Evolutionary conservation across 2,888 invertebrate genomes (phyloP), one percentile per base, ranked within the genome.

Genomic region (Liopterus haemorrhoidalis): DNA sequence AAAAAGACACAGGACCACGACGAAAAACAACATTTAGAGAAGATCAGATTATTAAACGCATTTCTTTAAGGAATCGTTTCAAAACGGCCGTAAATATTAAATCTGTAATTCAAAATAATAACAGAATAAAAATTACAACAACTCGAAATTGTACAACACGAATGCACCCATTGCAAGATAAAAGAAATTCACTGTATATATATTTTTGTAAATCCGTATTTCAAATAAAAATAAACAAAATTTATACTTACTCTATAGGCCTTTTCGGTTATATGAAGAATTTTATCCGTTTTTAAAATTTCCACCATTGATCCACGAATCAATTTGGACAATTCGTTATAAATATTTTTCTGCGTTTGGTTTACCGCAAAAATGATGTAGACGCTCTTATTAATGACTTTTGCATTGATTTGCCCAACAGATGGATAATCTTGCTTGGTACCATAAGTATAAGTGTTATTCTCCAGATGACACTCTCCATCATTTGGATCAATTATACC

Each of bases 361-460:
- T 76, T 73, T 6, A 82, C 80, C 1, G 85, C 85, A 66, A 88
- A 88, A 56, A 91, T 85, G 25, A 91, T 73, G 63, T 80, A 83
- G 28, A 88, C 79, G 52, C 81, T 80, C 41, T 82, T 75, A 54
- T 84, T 74, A 21, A 69, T 73, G 1, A 84, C 79, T 22, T 74
- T 64, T 56, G 71, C 70, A 52, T 76, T 78, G 20, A 83, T 74
- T 57, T 78, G 73, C 20, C 83, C 77, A 28, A 88, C 74, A 1
- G 88, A 86, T 1, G 90, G 90, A 63, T 90, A 91, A 65, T 91
- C 90, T 69, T 77, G 75, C 36, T 68, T 61, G 6, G 73, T 62
- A 14, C 70, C 70, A 51, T 76, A 72, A 4, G 72, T 73, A 60
- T 85, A 85, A 39, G 68, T 66, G 16, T 77, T 68, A 8, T 71